Percentiles rank a stretch among this genome's conserved stretches.
Evolutionary conservation across 2,888 invertebrate species (phyloP).

Genomic region (Gymnocheta viridis): DNA sequence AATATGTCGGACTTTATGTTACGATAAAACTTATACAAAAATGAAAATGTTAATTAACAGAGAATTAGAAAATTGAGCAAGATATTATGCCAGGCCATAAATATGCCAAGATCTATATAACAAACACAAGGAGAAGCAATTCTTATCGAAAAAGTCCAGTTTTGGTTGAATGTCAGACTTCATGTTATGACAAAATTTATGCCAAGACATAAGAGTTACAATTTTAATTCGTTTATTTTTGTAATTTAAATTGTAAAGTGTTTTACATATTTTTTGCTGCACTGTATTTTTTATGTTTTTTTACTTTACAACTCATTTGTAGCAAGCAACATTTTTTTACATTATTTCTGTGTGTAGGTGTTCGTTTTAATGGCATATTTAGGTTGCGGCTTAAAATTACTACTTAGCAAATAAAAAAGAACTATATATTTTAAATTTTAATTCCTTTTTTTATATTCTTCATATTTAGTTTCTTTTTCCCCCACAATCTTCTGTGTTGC

Average conservation of each 20-base stretch:
- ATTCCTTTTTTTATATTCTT: constrained; percentile 43
- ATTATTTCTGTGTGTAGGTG: constrained; percentile 53
- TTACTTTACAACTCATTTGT: constrained; percentile 9
- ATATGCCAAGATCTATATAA: not conserved
- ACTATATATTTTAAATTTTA: constrained; percentile 2
- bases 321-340: constrained; percentile 11
- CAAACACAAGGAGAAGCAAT: too few relatives aligned
- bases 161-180: not conserved
- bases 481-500: constrained; percentile 13
- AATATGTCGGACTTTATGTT: too few relatives aligned
- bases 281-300: constrained; percentile 11
- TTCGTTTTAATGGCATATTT: constrained; percentile 48
- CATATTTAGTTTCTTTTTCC: not conserved
- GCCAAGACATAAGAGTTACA: not conserved
- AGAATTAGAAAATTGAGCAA: too few relatives aligned
- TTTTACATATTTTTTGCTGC: not conserved
- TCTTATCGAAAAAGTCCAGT: too few relatives aligned
- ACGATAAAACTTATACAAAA: not conserved
- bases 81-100: too few relatives aligned
- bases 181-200: not conserved
- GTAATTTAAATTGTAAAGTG: too few relatives aligned
- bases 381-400: constrained; percentile 32
- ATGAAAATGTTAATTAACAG: too few relatives aligned
- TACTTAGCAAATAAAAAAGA: not conserved
- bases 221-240: too few relatives aligned